These are phyloP conservation scores for Henricia sp. DNA, from an alignment of 53 echinoderm and acorn worm species.

Conservation along the genomic window DNA sequence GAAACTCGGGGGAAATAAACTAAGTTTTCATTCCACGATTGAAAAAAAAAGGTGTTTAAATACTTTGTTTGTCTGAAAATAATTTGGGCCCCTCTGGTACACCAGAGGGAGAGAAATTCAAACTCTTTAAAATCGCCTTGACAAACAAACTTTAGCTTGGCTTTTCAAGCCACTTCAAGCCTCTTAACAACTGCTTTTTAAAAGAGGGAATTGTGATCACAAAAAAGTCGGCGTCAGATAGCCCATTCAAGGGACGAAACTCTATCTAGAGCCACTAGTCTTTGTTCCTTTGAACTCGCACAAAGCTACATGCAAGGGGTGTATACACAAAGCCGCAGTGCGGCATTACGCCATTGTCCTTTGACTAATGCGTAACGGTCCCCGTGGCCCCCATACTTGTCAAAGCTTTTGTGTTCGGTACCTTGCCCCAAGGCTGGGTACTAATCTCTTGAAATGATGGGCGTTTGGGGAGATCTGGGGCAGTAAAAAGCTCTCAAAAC, in stretches of 20 bases:
- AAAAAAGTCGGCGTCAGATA: neutral
- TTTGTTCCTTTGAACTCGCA: neutral
- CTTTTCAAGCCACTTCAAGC: neutral
- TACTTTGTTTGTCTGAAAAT: too few species aligned
- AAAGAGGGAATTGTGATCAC: neutral
- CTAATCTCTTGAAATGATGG: constrained; percentile 2
- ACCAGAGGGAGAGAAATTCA: too few species aligned
- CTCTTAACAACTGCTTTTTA: neutral
- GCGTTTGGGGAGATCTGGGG: too few species aligned
- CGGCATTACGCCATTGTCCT: neutral
- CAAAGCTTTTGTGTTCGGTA: constrained; percentile 1
- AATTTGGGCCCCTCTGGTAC: too few species aligned
- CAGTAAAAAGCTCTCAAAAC: too few species aligned
- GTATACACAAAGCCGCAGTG: neutral
- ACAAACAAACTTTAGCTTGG: neutral
- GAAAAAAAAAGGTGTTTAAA: too few species aligned
- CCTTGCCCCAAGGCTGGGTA: neutral
- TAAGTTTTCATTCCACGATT: too few species aligned
- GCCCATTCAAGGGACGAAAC: neutral
- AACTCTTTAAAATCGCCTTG: neutral
- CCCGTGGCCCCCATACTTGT: neutral
- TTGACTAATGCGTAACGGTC: neutral
- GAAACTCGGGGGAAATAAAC: too few species aligned
- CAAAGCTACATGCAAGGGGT: neutral
- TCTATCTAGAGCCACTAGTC: neutral